Percentiles rank a stretch among this genome's conserved stretches.
Conservation (phyloP, 2,888 invertebrate genomes). For the Thymelicus lineola region DNA sequence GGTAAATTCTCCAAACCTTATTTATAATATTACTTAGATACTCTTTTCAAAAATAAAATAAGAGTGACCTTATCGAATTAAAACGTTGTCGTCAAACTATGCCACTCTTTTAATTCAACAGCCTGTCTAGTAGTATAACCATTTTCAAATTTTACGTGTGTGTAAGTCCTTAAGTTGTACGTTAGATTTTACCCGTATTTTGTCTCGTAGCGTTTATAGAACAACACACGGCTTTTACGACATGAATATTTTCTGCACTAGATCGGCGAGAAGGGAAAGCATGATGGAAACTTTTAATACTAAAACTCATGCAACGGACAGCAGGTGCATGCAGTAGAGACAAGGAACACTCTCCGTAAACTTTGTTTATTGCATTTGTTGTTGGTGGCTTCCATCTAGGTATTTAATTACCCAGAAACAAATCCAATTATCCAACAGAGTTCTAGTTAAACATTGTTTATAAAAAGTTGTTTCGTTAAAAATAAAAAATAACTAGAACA, state of each 20-base stretch:
- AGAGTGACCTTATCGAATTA: too few relatives aligned
- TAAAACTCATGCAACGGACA: constrained; percentile 2
- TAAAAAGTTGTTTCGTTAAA: background rate
- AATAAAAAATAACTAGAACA: background rate
- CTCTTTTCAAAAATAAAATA: too few relatives aligned
- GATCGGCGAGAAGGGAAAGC: constrained; percentile 14
- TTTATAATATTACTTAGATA: too few relatives aligned
- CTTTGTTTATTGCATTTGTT: too few relatives aligned
- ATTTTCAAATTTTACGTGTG: constrained; percentile 10
- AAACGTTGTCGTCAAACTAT: too few relatives aligned
- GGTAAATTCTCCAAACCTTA: too few relatives aligned
- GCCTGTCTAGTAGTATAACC: too few relatives aligned
- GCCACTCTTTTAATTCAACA: too few relatives aligned
- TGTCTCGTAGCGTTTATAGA: constrained; percentile 31
- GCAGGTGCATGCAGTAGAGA: background rate
- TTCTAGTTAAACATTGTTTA: background rate
- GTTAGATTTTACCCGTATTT: constrained; percentile 29
- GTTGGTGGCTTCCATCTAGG: background rate
- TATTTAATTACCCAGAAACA: background rate
- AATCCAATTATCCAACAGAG: background rate
- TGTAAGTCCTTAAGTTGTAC: constrained; percentile 3
- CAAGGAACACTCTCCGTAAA: too few relatives aligned
- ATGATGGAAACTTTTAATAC: constrained; percentile 19
- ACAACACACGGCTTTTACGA: constrained; percentile 32
- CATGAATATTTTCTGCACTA: constrained; percentile 32